These are phyloP conservation scores for Elachura formosa DNA, from an alignment of 2,113 vertebrate species.

Conservation along the genomic window DNA sequence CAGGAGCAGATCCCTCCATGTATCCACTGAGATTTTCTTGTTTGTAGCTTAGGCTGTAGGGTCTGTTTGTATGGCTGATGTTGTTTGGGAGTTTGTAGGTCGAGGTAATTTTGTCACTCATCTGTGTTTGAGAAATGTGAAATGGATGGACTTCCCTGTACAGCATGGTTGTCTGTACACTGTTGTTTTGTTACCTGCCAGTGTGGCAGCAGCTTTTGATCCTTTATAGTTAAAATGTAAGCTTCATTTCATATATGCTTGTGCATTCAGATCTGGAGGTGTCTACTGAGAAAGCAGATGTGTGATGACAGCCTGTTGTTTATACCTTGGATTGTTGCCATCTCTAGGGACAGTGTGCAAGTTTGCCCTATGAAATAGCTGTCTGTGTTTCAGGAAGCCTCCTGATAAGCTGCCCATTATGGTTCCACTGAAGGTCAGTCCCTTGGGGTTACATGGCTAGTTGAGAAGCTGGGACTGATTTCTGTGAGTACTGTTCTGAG, in stretches of 20 bases:
- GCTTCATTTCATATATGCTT: accelerated
- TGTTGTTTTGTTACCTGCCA: background rate
- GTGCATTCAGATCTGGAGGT: background rate
- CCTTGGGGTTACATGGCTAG: background rate
- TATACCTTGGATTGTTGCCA: background rate
- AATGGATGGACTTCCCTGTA: background rate
- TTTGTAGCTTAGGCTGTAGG: background rate
- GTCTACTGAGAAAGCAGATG: background rate
- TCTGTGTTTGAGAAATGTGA: background rate
- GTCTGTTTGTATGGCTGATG: background rate
- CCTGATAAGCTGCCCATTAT: accelerated
- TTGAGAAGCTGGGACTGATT: background rate
- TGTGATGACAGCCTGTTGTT: background rate
- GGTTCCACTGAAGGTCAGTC: background rate
- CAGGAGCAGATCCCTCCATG: background rate
- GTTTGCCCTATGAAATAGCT: background rate
- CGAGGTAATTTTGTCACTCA: background rate
- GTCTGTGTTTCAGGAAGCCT: background rate
- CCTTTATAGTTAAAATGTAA: background rate
- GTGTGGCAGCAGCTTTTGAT: background rate
- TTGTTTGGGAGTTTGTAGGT: background rate
- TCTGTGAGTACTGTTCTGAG: background rate
- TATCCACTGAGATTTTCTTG: accelerated
- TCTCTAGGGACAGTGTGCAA: background rate
- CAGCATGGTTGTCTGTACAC: background rate